Percentiles rank a stretch among this genome's conserved stretches.
These are phyloP conservation scores for Oreonectes daqikongensis DNA, from an alignment of 2,797 vertebrate species.

Conservation along the genomic window DNA sequence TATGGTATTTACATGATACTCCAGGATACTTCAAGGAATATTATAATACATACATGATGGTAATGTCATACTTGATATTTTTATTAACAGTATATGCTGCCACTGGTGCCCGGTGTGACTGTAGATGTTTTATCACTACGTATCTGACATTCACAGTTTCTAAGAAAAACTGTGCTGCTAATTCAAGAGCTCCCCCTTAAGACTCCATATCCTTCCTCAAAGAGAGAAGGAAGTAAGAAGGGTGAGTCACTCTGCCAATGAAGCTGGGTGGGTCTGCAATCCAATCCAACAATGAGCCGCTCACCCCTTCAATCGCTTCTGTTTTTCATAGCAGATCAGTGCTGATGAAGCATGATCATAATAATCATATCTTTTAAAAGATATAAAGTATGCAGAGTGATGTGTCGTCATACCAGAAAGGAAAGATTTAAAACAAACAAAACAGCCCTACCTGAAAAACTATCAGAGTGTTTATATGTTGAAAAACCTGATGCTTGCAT, in stretches of 20 bases:
- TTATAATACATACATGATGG: background rate
- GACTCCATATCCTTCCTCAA: constrained; percentile 67
- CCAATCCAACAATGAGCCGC: constrained; percentile 62
- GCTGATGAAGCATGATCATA: background rate
- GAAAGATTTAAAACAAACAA: no score
- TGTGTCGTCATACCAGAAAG: no score
- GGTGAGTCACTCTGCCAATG: constrained; percentile 67
- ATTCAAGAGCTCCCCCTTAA: constrained; percentile 36
- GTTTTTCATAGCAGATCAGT: background rate
- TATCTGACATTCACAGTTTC: background rate
- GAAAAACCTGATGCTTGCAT: no score
- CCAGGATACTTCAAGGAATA: no score
- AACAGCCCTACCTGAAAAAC: no score
- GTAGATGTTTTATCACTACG: background rate
- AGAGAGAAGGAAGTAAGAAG: constrained; percentile 44
- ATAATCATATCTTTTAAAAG: no score
- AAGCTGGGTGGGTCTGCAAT: constrained; percentile 59
- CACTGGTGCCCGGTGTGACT: constrained; percentile 6
- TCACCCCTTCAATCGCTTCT: background rate
- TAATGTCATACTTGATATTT: background rate
- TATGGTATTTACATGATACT: no score
- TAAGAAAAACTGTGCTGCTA: constrained; percentile 44
- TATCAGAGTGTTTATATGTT: no score
- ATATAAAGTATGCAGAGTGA: no score
- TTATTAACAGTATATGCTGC: background rate